These are phyloP conservation scores for Theristicus caerulescens DNA, from an alignment of 2,113 vertebrate genomes.

Conservation along the genomic window DNA sequence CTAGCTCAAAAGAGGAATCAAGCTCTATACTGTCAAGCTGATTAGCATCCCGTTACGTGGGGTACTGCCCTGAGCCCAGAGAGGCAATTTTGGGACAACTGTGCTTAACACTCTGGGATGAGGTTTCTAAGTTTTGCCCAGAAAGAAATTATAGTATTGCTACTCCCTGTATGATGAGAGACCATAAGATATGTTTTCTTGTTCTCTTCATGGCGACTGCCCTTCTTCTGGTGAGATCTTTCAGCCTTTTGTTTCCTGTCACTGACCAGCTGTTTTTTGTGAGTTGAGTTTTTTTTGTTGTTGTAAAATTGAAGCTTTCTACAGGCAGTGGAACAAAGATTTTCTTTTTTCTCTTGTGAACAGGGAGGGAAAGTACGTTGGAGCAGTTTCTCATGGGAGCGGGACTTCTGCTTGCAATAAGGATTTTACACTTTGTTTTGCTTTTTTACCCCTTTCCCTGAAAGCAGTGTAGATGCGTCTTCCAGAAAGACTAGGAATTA, in stretches of 20 bases:
- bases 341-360: conserved; percentile 45
- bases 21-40: conserved; percentile 6
- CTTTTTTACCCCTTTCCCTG: background rate
- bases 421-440: conserved; percentile 39
- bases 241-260: conserved; percentile 54
- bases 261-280: conserved; percentile 47
- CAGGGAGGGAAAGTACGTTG: background rate
- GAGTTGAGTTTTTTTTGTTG: conserved; percentile 45
- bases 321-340: conserved; percentile 51
- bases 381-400: conserved; percentile 50
- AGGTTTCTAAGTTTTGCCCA: background rate
- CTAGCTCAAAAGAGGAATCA: conserved; percentile 39
- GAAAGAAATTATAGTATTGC: background rate
- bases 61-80: background rate
- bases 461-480: background rate
- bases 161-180: background rate
- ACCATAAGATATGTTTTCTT: background rate
- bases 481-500: background rate
- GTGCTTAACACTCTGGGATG: background rate
- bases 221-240: conserved; percentile 27
- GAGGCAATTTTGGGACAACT: background rate
- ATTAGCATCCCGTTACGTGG: background rate
- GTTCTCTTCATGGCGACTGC: background rate
- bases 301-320: conserved; percentile 49
- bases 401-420: conserved; percentile 30